A percentile compares a stretch with the other conserved stretches of the same genome.
These are phyloP conservation scores for Helogale parvula DNA, from an alignment of 2,113 vertebrate genomes.

Conservation along the genomic window DNA sequence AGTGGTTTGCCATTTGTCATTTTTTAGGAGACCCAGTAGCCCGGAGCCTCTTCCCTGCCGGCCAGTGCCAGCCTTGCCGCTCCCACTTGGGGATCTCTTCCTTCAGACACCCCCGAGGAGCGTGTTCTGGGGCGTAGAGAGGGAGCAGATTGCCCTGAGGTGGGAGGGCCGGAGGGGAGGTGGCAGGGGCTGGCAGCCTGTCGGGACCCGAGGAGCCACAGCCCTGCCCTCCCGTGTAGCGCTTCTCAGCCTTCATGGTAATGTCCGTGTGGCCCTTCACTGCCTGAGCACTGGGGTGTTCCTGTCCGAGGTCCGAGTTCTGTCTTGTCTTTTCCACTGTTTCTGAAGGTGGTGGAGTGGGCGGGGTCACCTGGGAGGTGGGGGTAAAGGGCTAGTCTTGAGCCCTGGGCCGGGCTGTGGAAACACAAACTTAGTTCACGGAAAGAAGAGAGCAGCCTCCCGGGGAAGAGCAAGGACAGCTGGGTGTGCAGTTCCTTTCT, in stretches of 20 bases:
- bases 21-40: too few relatives aligned
- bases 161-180: not conserved
- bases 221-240: rapidly evolving
- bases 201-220: rapidly evolving
- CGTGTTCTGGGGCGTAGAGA: rapidly evolving
- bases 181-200: not conserved
- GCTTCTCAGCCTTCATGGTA: not conserved
- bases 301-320: not conserved
- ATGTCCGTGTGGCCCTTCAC: too few relatives aligned
- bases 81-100: rapidly evolving
- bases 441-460: too few relatives aligned
- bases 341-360: not conserved
- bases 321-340: rapidly evolving
- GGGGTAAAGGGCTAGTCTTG: not conserved
- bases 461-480: not conserved
- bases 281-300: rapidly evolving
- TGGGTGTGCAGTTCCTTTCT: not conserved
- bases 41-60: not conserved
- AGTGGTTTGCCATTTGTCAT: rapidly evolving
- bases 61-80: too few relatives aligned
- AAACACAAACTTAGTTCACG: rapidly evolving
- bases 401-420: not conserved
- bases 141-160: rapidly evolving
- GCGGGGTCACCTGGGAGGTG: rapidly evolving
- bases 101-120: rapidly evolving